Evolutionary conservation across 2,888 invertebrate genomes (phyloP).

Genomic region (Dryocosmus kuriphilus): DNA sequence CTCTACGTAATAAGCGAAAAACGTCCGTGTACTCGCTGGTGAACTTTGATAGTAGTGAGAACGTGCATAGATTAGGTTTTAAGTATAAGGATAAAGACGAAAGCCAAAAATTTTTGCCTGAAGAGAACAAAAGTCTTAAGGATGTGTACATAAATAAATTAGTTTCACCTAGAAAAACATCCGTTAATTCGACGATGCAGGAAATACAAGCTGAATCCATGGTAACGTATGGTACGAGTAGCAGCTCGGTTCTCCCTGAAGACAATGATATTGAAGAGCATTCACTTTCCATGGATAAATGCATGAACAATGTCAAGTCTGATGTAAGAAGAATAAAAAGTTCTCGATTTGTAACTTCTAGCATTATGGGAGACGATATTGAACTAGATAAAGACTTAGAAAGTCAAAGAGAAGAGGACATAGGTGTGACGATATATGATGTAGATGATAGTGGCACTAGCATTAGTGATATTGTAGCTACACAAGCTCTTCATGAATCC

Average conservation of each 20-base stretch:
- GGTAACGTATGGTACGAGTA: conserved; percentile 31
- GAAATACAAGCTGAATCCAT: conserved; percentile 53
- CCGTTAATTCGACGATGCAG: conserved; percentile 50
- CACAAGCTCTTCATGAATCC: conserved; percentile 75
- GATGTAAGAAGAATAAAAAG: conserved; percentile 55
- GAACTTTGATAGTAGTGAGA: conserved; percentile 59
- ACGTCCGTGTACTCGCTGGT: conserved; percentile 61
- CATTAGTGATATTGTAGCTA: conserved; percentile 75
- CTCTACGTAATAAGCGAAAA: conserved; percentile 59
- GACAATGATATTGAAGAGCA: conserved; percentile 10
- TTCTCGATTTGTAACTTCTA: conserved; percentile 74
- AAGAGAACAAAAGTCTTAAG: not conserved
- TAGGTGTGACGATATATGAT: conserved; percentile 70
- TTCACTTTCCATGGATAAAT: conserved; percentile 11
- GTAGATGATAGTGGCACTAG: conserved; percentile 74
- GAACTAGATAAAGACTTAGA: conserved; percentile 63
- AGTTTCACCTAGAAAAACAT: conserved; percentile 41
- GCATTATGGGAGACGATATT: conserved; percentile 64
- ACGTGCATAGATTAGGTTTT: conserved; percentile 53
- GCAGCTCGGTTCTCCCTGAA: not conserved
- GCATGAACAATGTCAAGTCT: conserved; percentile 29
- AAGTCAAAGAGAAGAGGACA: conserved; percentile 53
- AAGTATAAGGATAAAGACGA: conserved; percentile 46
- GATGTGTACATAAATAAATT: conserved; percentile 22
- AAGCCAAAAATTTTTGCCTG: conserved; percentile 26